Percentiles rank a stretch among this genome's conserved stretches.
Evolutionary conservation across 2,113 vertebrate species (phyloP).

Genomic region (Oryctolagus cuniculus): DNA sequence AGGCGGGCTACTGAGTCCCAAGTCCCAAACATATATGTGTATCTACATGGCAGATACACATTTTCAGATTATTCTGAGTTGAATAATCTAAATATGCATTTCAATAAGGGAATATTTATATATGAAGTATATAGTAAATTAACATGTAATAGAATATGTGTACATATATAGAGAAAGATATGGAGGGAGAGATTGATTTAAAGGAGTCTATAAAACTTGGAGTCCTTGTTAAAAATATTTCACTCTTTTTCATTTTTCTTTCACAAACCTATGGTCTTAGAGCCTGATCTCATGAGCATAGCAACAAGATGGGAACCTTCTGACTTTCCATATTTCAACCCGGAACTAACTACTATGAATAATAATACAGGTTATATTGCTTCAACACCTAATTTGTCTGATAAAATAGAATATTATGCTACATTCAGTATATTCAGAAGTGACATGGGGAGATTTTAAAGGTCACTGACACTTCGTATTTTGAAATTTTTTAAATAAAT

Average conservation of each 20-base stretch:
- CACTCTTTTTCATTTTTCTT: not conserved
- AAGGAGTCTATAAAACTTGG: not conserved
- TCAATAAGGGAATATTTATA: not conserved
- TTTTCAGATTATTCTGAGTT: not conserved
- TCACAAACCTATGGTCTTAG: not conserved
- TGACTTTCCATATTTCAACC: not conserved
- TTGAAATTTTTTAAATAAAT: too few relatives aligned
- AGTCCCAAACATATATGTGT: not conserved
- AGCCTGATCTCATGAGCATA: not conserved
- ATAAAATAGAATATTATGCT: not conserved
- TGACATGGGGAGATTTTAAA: not conserved
- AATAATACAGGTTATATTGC: not conserved
- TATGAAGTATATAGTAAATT: not conserved
- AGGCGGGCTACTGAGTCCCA: not conserved
- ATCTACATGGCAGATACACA: not conserved
- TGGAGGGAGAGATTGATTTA: not conserved
- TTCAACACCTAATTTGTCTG: conserved; percentile 15
- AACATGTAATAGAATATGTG: not conserved
- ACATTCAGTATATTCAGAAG: not conserved
- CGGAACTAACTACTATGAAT: not conserved
- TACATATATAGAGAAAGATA: not conserved
- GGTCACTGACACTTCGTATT: not conserved
- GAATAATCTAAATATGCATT: not conserved
- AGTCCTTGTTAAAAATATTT: not conserved
- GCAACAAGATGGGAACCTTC: not conserved